These are phyloP conservation scores for Stichodactyla helianthus DNA, from an alignment of 64 coral and sea anemone genomes.

Conservation along the genomic window DNA sequence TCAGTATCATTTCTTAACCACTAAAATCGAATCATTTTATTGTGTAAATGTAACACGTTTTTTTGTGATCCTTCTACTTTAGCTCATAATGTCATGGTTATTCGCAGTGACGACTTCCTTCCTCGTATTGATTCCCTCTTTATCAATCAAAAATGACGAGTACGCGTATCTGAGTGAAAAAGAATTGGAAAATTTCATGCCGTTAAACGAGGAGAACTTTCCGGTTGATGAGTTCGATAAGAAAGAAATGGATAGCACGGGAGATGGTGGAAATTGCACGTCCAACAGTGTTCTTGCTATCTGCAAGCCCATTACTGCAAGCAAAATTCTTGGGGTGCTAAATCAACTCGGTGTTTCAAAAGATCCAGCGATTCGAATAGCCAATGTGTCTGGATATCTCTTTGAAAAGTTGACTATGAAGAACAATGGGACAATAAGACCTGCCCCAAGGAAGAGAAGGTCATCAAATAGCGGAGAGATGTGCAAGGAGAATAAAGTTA, in stretches of 20 bases:
- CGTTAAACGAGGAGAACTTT: background rate
- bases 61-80: background rate
- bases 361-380: background rate
- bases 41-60: background rate
- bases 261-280: background rate
- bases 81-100: background rate
- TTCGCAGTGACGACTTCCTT: background rate
- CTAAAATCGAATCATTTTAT: background rate
- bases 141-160: background rate
- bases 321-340: background rate
- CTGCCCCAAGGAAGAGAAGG: background rate
- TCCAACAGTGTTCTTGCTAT: background rate
- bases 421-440: background rate
- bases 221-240: background rate
- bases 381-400: background rate
- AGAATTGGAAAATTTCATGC: background rate
- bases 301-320: background rate
- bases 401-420: background rate
- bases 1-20: no score
- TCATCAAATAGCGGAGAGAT: background rate
- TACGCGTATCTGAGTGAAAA: background rate
- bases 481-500: background rate
- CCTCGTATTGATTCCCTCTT: background rate
- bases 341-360: background rate
- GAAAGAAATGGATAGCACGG: background rate